These are phyloP conservation scores for Peromyscus nudipes DNA, from an alignment of 2,797 vertebrate genomes.

Conservation along the genomic window DNA sequence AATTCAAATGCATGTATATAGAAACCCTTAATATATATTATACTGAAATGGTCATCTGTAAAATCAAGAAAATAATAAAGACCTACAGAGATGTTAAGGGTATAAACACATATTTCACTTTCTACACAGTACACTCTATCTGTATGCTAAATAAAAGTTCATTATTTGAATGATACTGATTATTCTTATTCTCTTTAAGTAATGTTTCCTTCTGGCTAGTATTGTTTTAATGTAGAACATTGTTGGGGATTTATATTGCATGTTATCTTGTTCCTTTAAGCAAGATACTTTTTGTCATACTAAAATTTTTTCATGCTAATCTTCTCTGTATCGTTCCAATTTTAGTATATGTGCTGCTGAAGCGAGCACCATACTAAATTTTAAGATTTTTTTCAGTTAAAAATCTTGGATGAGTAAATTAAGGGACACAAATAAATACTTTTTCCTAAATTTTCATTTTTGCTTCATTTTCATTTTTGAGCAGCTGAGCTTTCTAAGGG, in stretches of 20 bases:
- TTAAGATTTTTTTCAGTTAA: slow-evolving; percentile 12
- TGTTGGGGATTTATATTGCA: neutral
- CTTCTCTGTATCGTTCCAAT: no score
- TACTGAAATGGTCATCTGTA: neutral
- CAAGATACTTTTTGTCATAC: neutral
- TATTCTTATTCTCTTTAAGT: neutral
- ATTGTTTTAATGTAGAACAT: neutral
- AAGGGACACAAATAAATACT: neutral
- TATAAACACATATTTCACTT: slow-evolving; percentile 38
- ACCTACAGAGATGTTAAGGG: neutral
- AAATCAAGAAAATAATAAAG: neutral
- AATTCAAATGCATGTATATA: neutral
- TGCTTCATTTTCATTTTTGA: slow-evolving; percentile 6
- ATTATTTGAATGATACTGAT: slow-evolving; percentile 2
- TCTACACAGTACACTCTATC: neutral
- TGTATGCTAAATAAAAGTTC: neutral
- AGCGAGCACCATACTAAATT: neutral
- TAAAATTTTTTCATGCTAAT: no score
- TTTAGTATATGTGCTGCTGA: no score
- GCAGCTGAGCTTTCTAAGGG: neutral
- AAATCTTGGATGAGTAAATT: neutral
- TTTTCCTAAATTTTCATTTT: slow-evolving; percentile 35
- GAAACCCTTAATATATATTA: neutral
- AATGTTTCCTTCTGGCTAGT: neutral
- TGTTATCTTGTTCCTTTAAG: neutral